A percentile compares a stretch with the other conserved stretches of the same genome.
These are phyloP conservation scores for Neoniphon sammara DNA, from an alignment of 2,797 vertebrate genomes.

Conservation along the genomic window DNA sequence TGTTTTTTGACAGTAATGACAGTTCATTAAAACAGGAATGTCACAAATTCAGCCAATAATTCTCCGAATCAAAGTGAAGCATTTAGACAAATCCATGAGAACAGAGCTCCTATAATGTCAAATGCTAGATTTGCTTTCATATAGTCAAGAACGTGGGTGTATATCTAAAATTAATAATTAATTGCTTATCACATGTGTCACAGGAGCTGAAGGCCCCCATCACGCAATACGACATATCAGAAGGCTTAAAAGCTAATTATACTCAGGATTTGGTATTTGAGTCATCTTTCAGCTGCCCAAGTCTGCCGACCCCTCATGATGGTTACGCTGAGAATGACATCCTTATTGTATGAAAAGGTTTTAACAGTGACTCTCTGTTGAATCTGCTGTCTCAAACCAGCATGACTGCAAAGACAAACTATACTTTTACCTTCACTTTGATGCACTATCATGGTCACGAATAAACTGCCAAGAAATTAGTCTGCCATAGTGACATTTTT, in stretches of 20 bases:
- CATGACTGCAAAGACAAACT: constrained; percentile 25
- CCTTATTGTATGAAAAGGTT: constrained; percentile 40
- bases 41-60: constrained; percentile 31
- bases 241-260: constrained; percentile 70
- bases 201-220: constrained; percentile 33
- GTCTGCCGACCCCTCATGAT: constrained; percentile 12
- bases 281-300: constrained; percentile 22
- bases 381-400: constrained; percentile 10
- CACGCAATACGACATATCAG: constrained; percentile 38
- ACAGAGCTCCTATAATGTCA: constrained; percentile 51
- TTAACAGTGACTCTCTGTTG: not conserved
- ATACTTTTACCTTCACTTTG: constrained; percentile 43
- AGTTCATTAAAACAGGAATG: constrained; percentile 49
- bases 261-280: constrained; percentile 45
- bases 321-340: constrained; percentile 38
- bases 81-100: constrained; percentile 24
- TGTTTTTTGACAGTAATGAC: constrained; percentile 39
- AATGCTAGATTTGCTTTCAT: constrained; percentile 33
- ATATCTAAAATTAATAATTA: constrained; percentile 40
- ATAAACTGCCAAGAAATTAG: constrained; percentile 9
- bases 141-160: constrained; percentile 15
- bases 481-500: not conserved
- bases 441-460: constrained; percentile 6
- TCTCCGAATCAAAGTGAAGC: constrained; percentile 11
- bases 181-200: constrained; percentile 63